Evolutionary conservation across 2,888 invertebrate genomes (phyloP).

Genomic region (Melitaea athalia): DNA sequence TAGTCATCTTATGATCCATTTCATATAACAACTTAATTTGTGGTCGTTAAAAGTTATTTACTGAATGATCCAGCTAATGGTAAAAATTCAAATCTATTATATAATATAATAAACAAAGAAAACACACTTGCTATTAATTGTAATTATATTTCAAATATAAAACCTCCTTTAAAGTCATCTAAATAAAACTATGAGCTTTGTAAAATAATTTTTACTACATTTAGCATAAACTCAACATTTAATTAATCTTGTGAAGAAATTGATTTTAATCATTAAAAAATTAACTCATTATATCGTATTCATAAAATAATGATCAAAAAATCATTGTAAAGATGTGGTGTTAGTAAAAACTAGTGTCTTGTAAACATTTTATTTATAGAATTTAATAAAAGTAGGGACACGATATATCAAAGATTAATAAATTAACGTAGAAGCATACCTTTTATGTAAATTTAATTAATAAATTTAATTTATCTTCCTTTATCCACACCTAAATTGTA

Average conservation of each 20-base stretch:
- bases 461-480: too few species aligned
- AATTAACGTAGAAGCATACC: not conserved
- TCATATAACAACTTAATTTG: too few species aligned
- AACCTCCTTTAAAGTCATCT: not conserved
- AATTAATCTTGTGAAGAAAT: constrained; percentile 28
- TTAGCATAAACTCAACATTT: not conserved
- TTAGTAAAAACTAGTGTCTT: constrained; percentile 24
- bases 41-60: too few species aligned
- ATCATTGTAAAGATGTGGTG: constrained; percentile 47
- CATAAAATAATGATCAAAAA: constrained; percentile 37
- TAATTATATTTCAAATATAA: not conserved
- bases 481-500: too few species aligned
- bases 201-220: not conserved
- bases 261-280: constrained; percentile 18
- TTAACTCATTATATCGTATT: constrained; percentile 36
- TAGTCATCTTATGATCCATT: too few species aligned
- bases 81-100: not conserved
- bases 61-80: not conserved
- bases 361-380: constrained; percentile 11
- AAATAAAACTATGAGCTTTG: not conserved
- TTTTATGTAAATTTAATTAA: not conserved
- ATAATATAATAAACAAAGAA: not conserved
- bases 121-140: not conserved
- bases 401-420: not conserved
- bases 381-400: not conserved